phyloP scores from a whole-genome alignment of 2,797 vertebrate genomes.

The Pangasius djambal region DNA sequence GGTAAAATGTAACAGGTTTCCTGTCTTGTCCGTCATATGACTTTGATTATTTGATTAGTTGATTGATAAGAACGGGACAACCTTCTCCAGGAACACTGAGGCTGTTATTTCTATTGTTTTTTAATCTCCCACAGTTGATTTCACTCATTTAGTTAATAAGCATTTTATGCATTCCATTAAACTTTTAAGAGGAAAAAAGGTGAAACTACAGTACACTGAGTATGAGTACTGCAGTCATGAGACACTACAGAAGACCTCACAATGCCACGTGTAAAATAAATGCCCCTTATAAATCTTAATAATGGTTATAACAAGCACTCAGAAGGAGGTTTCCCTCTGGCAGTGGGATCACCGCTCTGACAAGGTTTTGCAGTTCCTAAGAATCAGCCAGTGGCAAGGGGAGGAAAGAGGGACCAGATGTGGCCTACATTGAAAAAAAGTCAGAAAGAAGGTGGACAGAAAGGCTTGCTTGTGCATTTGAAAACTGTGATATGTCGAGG shows the following conservation, averaged over 20 bases:
- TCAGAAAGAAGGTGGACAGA: background rate
- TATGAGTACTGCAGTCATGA: no score
- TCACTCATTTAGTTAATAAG: background rate
- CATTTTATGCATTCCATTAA: background rate
- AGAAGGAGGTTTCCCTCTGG: conserved; percentile 10
- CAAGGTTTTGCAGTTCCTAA: background rate
- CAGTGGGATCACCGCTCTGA: background rate
- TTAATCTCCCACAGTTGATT: background rate
- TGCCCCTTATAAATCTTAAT: background rate
- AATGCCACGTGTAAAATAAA: background rate
- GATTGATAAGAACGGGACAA: background rate
- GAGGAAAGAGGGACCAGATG: conserved; percentile 34
- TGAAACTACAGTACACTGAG: background rate
- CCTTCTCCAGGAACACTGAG: background rate
- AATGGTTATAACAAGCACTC: conserved; percentile 2
- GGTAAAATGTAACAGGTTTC: background rate
- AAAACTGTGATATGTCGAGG: background rate
- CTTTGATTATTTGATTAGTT: background rate
- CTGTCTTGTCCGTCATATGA: background rate
- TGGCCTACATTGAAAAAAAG: background rate
- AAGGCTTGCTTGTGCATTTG: background rate
- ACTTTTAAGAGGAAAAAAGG: background rate
- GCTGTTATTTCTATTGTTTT: background rate
- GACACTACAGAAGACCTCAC: conserved; percentile 13
- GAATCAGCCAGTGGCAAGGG: background rate